Percentiles rank a stretch among this genome's conserved stretches.
Evolutionary conservation across 2,113 vertebrate species (phyloP).

Genomic region (Spea bombifrons): DNA sequence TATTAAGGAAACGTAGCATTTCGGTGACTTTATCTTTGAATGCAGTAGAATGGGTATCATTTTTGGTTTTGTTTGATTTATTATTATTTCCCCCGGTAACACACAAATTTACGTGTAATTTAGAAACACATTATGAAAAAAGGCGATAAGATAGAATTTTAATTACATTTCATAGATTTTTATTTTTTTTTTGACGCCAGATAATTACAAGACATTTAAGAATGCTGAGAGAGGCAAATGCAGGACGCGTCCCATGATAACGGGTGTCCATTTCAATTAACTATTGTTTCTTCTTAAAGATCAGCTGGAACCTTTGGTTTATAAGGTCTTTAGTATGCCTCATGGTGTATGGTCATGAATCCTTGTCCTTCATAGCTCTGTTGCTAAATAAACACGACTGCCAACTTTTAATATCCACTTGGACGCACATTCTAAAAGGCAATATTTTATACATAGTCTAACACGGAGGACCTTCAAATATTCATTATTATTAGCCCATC

Average conservation of each 20-base stretch:
- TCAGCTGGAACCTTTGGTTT: background rate
- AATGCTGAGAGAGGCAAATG: background rate
- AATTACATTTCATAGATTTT: slow-evolving; percentile 33
- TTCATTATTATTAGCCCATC: no score
- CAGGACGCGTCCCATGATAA: background rate
- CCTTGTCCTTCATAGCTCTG: no score
- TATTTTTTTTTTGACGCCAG: slow-evolving; percentile 9
- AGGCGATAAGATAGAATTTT: slow-evolving; percentile 30
- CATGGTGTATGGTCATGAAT: no score
- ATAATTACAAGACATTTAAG: slow-evolving; percentile 35
- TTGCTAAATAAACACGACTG: no score
- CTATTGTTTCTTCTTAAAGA: background rate
- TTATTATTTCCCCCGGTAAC: slow-evolving; percentile 1
- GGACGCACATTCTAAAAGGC: no score
- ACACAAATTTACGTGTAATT: slow-evolving; percentile 22
- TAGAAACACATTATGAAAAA: slow-evolving; percentile 22
- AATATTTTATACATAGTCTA: no score
- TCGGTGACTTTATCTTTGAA: no score
- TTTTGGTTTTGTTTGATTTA: background rate
- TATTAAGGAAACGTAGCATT: slow-evolving; percentile 1
- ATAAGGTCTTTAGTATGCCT: background rate
- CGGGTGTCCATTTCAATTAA: background rate
- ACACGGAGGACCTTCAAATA: no score
- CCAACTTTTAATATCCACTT: no score
- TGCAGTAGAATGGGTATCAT: no score